phyloP scores from a whole-genome alignment of 2,797 vertebrate species.

The Lepidocolaptes lacrymiger region DNA sequence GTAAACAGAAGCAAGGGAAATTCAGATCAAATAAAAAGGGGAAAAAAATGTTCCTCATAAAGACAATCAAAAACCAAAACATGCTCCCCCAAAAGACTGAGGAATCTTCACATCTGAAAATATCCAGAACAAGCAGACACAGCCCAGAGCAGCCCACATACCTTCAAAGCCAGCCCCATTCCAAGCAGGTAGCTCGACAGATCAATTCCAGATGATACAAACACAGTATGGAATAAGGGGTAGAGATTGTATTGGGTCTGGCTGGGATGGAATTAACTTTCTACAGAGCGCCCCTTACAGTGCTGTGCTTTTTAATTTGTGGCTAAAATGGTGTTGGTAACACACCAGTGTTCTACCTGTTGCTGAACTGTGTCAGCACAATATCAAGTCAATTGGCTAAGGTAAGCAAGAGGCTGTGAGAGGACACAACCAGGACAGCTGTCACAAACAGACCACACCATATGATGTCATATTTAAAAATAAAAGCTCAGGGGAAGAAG shows the following conservation, averaged over 20 bases:
- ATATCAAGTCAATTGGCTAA: not conserved
- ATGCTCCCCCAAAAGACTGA: not conserved
- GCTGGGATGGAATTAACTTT: not conserved
- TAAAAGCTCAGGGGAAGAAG: not conserved
- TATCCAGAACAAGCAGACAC: not conserved
- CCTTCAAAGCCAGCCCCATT: not conserved
- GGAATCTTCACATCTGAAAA: not conserved
- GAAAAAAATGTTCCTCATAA: not conserved
- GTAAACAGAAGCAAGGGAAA: not conserved
- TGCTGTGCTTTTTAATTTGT: not conserved
- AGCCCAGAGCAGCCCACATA: not conserved
- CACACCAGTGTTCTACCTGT: fast-evolving
- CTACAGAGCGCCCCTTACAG: not conserved
- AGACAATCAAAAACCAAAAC: not conserved
- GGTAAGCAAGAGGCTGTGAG: not conserved
- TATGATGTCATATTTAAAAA: not conserved
- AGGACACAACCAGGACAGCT: not conserved
- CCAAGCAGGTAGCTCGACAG: not conserved
- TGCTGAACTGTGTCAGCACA: not conserved
- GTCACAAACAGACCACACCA: not conserved
- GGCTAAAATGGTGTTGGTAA: not conserved
- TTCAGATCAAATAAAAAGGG: not conserved
- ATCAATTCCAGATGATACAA: not conserved
- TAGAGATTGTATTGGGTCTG: not conserved
- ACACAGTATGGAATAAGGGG: not conserved